A percentile compares a stretch with the other conserved stretches of the same genome.
Evolutionary conservation across 2,113 vertebrate species (phyloP).

Genomic region (Columba livia): DNA sequence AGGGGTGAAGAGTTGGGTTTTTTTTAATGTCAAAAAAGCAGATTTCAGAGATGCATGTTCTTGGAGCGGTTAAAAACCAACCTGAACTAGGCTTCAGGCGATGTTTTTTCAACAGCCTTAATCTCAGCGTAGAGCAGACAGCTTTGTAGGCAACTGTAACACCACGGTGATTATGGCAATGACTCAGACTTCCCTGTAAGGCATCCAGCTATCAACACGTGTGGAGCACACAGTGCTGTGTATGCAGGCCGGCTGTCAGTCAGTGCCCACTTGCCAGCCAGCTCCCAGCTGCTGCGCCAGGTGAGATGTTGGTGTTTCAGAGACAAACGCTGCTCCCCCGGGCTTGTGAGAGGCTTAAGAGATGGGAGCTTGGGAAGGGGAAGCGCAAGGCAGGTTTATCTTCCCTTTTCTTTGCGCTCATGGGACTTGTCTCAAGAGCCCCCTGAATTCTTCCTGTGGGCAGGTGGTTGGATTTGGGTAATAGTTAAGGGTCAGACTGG

Average conservation of each 20-base stretch:
- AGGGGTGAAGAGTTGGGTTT: neutral
- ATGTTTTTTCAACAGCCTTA: conserved; percentile 58
- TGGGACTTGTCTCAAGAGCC: neutral
- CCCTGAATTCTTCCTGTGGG: neutral
- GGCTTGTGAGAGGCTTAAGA: neutral
- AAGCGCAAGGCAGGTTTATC: neutral
- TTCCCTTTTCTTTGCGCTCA: neutral
- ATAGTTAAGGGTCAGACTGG: neutral
- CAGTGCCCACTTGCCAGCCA: conserved; percentile 30
- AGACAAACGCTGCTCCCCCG: neutral
- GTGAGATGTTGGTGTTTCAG: neutral
- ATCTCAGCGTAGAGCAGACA: conserved; percentile 54
- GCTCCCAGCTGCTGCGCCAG: neutral
- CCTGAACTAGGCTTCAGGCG: conserved; percentile 16
- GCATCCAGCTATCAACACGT: conserved; percentile 53
- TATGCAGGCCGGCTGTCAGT: conserved; percentile 21
- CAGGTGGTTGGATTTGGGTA: neutral
- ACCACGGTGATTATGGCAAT: conserved; percentile 62
- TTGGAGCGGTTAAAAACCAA: conserved; percentile 12
- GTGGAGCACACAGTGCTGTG: conserved; percentile 26
- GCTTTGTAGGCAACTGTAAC: conserved; percentile 61
- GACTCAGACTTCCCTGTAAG: conserved; percentile 66
- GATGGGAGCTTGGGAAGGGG: neutral
- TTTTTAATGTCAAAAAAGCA: neutral
- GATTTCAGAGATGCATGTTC: neutral